Percentiles rank a stretch among this genome's conserved stretches.
Evolutionary conservation across 2,113 vertebrate species (phyloP).

Genomic region (Labeo catla): DNA sequence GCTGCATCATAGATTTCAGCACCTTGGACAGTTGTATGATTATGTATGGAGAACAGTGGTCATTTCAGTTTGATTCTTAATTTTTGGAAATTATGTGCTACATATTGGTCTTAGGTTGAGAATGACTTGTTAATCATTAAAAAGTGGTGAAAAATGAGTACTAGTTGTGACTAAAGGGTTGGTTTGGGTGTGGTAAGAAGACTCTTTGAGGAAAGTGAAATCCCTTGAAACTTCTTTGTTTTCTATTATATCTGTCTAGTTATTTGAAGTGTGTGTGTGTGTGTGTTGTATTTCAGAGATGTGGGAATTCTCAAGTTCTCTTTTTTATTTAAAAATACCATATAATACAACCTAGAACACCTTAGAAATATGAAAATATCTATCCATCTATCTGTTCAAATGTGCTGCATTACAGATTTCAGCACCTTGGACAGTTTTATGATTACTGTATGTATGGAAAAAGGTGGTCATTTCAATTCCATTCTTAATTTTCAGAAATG

Average conservation of each 20-base stretch:
- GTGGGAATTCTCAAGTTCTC: neutral
- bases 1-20: conserved; percentile 18
- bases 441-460: neutral
- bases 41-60: neutral
- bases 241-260: too few relatives aligned
- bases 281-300: neutral
- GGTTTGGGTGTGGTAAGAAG: too few relatives aligned
- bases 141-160: too few relatives aligned
- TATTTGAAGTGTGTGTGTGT: too few relatives aligned
- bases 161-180: too few relatives aligned
- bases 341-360: neutral
- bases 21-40: conserved; percentile 27
- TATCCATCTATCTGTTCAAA: neutral
- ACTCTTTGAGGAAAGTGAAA: too few relatives aligned
- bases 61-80: neutral
- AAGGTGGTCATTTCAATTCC: neutral
- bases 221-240: too few relatives aligned
- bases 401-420: neutral
- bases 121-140: neutral
- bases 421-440: conserved; percentile 42
- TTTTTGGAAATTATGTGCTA: neutral
- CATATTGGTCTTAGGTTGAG: neutral
- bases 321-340: neutral
- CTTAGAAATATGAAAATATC: neutral
- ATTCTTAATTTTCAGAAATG: neutral